Conservation (phyloP, 2,113 vertebrate genomes). For the Stictonetta naevosa region DNA sequence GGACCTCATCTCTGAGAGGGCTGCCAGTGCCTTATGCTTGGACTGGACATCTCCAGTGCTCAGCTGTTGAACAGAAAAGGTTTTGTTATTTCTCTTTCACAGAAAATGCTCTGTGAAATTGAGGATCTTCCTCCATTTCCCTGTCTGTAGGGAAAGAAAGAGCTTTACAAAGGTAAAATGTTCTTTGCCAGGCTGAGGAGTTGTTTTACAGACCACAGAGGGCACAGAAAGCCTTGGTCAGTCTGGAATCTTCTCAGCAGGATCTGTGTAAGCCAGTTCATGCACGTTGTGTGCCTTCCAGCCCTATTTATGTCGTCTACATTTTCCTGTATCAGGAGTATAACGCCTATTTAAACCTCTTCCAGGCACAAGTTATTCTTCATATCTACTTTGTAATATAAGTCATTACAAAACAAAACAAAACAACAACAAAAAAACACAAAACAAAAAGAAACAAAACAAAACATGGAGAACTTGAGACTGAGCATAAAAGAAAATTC, state of each 20-base stretch:
- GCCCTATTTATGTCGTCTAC: not conserved
- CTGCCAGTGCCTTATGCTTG: not conserved
- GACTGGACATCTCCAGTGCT: too few relatives aligned
- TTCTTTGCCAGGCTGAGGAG: not conserved
- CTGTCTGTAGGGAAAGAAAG: not conserved
- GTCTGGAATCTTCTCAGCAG: not conserved
- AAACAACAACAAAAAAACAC: not conserved
- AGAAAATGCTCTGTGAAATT: not conserved
- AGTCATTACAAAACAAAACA: not conserved
- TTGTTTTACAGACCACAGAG: fast-evolving
- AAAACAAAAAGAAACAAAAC: not conserved
- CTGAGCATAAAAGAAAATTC: not conserved
- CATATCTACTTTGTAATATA: not conserved
- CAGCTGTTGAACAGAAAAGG: not conserved
- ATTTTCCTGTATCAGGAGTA: not conserved
- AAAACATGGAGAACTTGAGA: not conserved
- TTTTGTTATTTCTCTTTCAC: not conserved
- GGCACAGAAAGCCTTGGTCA: not conserved
- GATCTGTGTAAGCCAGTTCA: not conserved
- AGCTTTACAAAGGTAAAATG: not conserved
- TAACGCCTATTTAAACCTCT: not conserved
- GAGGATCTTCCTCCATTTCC: not conserved
- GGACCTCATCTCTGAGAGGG: not conserved
- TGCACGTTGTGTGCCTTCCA: fast-evolving
- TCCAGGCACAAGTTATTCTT: not conserved